Evolutionary conservation across 2,113 vertebrate species (phyloP).

Genomic region (Australoheros scitulus): DNA sequence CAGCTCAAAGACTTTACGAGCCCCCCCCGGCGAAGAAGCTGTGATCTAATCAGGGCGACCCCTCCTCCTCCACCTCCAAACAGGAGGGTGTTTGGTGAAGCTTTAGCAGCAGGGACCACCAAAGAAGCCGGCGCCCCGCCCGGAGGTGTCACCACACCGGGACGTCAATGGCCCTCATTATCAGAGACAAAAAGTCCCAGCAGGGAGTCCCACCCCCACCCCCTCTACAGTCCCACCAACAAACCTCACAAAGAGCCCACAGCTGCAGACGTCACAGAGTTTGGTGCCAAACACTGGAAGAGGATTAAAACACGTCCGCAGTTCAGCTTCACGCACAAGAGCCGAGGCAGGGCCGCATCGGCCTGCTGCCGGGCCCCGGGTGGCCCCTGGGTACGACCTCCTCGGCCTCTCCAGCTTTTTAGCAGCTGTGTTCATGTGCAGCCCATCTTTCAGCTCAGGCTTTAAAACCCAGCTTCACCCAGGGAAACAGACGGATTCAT

Average conservation of each 20-base stretch:
- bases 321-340: not conserved
- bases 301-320: not conserved
- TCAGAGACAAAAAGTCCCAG: conserved; percentile 42
- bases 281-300: not conserved
- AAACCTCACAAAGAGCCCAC: not conserved
- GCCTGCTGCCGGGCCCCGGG: not conserved
- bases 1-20: not conserved
- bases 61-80: not conserved
- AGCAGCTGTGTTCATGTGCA: not conserved
- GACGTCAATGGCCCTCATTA: conserved; percentile 17
- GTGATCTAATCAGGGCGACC: not conserved
- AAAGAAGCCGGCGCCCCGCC: conserved; percentile 38
- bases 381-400: not conserved
- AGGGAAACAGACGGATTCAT: too few relatives aligned
- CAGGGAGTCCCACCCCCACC: conserved; percentile 1
- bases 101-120: conserved; percentile 54
- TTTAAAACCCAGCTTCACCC: not conserved
- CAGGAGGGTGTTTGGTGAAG: not conserved
- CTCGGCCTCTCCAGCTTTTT: not conserved
- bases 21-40: not conserved
- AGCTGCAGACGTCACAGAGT: not conserved
- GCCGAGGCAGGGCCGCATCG: not conserved
- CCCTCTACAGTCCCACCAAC: not conserved
- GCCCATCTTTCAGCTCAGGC: not conserved
- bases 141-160: conserved; percentile 37